These are phyloP conservation scores for Menidia menidia DNA, from an alignment of 2,797 vertebrate genomes.

Conservation along the genomic window DNA sequence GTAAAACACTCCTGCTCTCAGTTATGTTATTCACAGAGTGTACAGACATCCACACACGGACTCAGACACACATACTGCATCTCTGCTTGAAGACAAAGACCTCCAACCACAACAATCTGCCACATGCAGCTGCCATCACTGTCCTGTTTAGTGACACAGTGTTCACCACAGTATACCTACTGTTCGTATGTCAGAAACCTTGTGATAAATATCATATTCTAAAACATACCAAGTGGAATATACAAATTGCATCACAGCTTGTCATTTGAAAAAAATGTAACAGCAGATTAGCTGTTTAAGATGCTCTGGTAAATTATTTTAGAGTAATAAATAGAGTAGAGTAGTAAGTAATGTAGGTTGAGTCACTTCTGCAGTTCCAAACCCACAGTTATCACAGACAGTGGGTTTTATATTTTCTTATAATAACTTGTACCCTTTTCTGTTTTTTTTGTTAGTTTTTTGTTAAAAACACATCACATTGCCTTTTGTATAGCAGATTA, in stretches of 20 bases:
- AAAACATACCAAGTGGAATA: not conserved
- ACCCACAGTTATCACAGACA: not conserved
- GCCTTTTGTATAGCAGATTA: not conserved
- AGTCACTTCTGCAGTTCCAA: not conserved
- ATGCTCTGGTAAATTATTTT: slow-evolving; percentile 5
- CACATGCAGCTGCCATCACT: slow-evolving; percentile 46
- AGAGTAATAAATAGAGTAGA: not conserved
- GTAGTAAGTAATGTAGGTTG: not conserved
- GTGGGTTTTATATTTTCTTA: not conserved
- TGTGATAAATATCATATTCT: not conserved
- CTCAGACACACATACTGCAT: slow-evolving; percentile 50
- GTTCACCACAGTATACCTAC: slow-evolving; percentile 16
- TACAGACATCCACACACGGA: slow-evolving; percentile 52
- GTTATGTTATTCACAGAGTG: slow-evolving; percentile 55
- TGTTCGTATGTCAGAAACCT: not conserved
- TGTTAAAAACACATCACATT: not conserved
- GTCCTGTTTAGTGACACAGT: slow-evolving; percentile 31
- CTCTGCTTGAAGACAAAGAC: slow-evolving; percentile 35
- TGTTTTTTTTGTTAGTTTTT: not conserved
- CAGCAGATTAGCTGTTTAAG: not conserved
- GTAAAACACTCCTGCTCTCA: slow-evolving; percentile 46
- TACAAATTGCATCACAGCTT: not conserved
- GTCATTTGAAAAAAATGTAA: not conserved
- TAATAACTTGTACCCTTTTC: not conserved
- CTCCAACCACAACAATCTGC: slow-evolving; percentile 44